Percentiles rank a stretch among this genome's conserved stretches.
Conservation (phyloP, 2,888 invertebrate genomes). For the Metellina segmentata region DNA sequence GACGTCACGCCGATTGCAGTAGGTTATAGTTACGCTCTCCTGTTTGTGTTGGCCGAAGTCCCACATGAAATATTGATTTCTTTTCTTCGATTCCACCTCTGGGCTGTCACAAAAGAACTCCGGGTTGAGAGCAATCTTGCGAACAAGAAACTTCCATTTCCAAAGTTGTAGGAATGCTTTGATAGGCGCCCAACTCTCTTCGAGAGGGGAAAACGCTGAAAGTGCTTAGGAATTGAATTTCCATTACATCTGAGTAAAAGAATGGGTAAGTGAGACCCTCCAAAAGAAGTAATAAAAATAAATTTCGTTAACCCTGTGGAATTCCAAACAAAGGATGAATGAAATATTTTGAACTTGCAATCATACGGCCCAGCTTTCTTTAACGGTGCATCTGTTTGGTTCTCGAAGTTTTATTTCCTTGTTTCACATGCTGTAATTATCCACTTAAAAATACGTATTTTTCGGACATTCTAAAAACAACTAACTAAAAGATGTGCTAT, state of each 20-base stretch:
- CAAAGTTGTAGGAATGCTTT: neutral
- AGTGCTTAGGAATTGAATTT: neutral
- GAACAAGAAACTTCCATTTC: constrained; percentile 60
- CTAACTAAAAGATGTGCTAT: too few species aligned
- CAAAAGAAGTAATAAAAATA: neutral
- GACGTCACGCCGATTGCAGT: constrained; percentile 38
- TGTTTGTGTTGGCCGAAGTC: constrained; percentile 58
- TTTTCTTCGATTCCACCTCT: neutral
- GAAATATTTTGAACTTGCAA: too few species aligned
- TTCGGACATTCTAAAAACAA: too few species aligned
- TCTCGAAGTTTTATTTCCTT: too few species aligned
- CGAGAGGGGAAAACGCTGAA: neutral
- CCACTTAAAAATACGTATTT: too few species aligned
- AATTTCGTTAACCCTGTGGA: neutral
- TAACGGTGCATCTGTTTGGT: too few species aligned
- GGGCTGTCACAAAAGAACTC: neutral
- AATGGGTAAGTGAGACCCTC: neutral
- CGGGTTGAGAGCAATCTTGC: neutral
- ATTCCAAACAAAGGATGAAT: neutral
- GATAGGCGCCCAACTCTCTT: neutral
- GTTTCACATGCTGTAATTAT: too few species aligned
- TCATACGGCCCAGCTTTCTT: too few species aligned
- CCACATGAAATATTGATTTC: constrained; percentile 50
- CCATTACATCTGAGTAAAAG: neutral
- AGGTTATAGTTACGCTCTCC: constrained; percentile 35